phyloP scores from a whole-genome alignment of 2,113 vertebrate species.

The Poeciliopsis turrubarensis region DNA sequence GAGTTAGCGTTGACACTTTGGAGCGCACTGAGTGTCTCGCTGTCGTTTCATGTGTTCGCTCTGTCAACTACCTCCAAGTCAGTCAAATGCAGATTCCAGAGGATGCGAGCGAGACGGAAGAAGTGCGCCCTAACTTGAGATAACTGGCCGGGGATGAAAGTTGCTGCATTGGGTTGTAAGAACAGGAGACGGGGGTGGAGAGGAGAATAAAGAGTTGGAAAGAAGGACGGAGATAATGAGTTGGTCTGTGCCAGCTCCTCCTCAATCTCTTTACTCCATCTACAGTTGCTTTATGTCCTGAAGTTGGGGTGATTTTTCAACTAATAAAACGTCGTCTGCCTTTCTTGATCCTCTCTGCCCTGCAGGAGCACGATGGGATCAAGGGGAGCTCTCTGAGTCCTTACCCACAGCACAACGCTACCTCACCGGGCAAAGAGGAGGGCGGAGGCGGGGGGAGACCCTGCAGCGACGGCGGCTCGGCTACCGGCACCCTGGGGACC shows the following conservation, averaged over 20 bases:
- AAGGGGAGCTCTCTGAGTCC: slow-evolving; percentile 91
- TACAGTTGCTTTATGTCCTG: slow-evolving; percentile 16
- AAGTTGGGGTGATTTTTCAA: slow-evolving; percentile 6
- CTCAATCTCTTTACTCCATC: slow-evolving; percentile 10
- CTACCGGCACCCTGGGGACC: slow-evolving; percentile 86
- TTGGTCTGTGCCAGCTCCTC: slow-evolving; percentile 47
- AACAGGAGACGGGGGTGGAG: slow-evolving; percentile 42
- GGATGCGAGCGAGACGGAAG: slow-evolving; percentile 43
- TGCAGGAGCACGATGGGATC: slow-evolving; percentile 92
- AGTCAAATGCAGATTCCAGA: slow-evolving; percentile 74
- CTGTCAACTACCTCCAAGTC: slow-evolving; percentile 78
- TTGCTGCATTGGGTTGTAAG: slow-evolving; percentile 42
- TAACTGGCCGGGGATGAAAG: slow-evolving; percentile 76
- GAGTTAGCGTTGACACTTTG: slow-evolving; percentile 54
- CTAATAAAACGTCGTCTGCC: not conserved
- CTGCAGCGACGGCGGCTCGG: slow-evolving; percentile 86
- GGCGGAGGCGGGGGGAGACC: slow-evolving; percentile 85
- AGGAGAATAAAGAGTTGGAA: slow-evolving; percentile 47
- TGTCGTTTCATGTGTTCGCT: slow-evolving; percentile 61
- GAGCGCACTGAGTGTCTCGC: slow-evolving; percentile 39
- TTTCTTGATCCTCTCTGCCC: slow-evolving; percentile 12
- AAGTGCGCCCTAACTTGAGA: slow-evolving; percentile 63
- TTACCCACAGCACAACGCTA: slow-evolving; percentile 96
- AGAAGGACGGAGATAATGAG: slow-evolving; percentile 63
- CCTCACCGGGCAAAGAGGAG: slow-evolving; percentile 95